phyloP scores from a whole-genome alignment of 2,797 vertebrate genomes.

The Molossus alvarezi region DNA sequence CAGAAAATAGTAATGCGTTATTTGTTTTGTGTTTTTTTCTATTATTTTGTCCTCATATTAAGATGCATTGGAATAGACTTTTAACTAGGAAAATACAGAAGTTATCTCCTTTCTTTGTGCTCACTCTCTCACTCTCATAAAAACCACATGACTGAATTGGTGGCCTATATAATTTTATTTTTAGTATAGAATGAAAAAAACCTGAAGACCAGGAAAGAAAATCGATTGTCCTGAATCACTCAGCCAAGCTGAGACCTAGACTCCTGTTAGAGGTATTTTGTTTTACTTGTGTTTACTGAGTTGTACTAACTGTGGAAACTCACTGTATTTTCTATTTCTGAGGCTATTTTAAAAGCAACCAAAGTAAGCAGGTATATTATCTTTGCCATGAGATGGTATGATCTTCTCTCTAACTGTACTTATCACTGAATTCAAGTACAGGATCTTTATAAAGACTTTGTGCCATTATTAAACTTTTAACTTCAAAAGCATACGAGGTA shows the following conservation, averaged over 20 bases:
- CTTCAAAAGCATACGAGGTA: conserved; percentile 81
- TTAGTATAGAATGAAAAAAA: conserved; percentile 39
- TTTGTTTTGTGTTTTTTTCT: conserved; percentile 49
- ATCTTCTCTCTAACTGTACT: conserved; percentile 81
- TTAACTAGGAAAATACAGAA: conserved; percentile 41
- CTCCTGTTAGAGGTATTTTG: conserved; percentile 26
- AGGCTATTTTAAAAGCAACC: conserved; percentile 77
- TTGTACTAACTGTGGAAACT: conserved; percentile 64
- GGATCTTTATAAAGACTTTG: conserved; percentile 81
- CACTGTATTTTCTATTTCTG: conserved; percentile 74
- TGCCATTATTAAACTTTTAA: conserved; percentile 84
- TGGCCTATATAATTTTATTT: background rate
- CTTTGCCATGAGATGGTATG: conserved; percentile 78
- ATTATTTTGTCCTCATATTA: conserved; percentile 23
- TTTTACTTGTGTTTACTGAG: conserved; percentile 76
- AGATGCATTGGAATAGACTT: background rate
- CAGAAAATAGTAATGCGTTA: conserved; percentile 67
- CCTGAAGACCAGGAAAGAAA: conserved; percentile 18
- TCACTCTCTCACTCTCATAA: background rate
- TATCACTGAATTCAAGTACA: conserved; percentile 79
- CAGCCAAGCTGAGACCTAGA: conserved; percentile 4
- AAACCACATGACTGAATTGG: background rate
- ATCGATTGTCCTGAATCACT: conserved; percentile 41
- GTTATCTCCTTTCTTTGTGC: background rate
- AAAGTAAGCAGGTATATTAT: conserved; percentile 81